Percentiles rank a stretch among this genome's conserved stretches.
phyloP scores from a whole-genome alignment of 2,888 invertebrate species.

The Stenolophus ochropezus region DNA sequence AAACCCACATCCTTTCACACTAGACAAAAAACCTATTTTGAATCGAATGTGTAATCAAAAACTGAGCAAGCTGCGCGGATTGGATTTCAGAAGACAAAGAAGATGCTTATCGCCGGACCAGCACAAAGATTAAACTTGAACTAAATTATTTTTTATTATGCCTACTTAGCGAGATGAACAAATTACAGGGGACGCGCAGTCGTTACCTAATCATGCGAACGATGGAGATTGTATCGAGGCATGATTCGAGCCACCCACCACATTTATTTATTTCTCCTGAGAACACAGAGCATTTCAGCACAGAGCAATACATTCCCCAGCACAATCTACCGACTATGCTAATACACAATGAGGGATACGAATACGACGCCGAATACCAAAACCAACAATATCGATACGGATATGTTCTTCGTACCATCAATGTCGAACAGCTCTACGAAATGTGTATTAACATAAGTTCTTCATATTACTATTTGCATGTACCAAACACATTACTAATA shows the following conservation, averaged over 20 bases:
- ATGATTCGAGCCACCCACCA: constrained; percentile 72
- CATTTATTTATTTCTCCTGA: constrained; percentile 67
- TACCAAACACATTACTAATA: no score
- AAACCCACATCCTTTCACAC: constrained; percentile 33
- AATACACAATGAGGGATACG: no score
- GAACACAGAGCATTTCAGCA: neutral
- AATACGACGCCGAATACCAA: no score
- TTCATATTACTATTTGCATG: no score
- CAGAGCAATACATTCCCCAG: no score
- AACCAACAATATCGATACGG: no score
- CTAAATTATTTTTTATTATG: constrained; percentile 58
- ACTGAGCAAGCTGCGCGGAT: constrained; percentile 13
- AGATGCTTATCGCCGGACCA: neutral
- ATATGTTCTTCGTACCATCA: no score
- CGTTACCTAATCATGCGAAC: constrained; percentile 57
- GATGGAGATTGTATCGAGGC: constrained; percentile 62
- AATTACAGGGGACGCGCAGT: constrained; percentile 55
- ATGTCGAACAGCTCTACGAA: no score
- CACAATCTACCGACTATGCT: no score
- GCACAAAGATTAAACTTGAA: constrained; percentile 49
- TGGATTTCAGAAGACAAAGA: constrained; percentile 40
- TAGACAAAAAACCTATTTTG: constrained; percentile 9
- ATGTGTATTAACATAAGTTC: no score
- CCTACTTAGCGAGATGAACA: constrained; percentile 54
- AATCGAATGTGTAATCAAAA: constrained; percentile 24